Conservation (phyloP, 2,797 vertebrate species). For the Takifugu rubripes region DNA sequence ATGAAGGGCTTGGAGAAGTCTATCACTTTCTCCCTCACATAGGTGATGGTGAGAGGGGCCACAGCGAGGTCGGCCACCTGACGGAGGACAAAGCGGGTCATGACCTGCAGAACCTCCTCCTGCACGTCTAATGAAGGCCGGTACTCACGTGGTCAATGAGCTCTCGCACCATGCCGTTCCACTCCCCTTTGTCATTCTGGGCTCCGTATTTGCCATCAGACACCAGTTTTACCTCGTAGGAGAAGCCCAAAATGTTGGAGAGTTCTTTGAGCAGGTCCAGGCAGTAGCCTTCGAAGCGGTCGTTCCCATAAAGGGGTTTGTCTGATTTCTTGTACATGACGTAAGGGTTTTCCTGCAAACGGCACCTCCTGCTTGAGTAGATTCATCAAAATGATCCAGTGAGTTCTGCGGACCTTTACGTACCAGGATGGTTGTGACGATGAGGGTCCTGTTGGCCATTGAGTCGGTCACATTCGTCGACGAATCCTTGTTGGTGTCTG, state of each 20-base stretch:
- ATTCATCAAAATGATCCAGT: constrained; percentile 2
- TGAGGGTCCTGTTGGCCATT: constrained; percentile 90
- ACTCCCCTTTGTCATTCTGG: constrained; percentile 96
- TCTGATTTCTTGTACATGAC: constrained; percentile 99
- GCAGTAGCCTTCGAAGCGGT: constrained; percentile 97
- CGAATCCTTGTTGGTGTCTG: constrained; percentile 84
- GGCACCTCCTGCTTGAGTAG: not conserved
- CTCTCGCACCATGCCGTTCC: constrained; percentile 99
- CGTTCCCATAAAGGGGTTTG: constrained; percentile 94
- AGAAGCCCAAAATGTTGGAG: constrained; percentile 94
- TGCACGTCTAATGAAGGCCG: not conserved
- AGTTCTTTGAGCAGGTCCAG: constrained; percentile 95
- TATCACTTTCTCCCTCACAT: constrained; percentile 96
- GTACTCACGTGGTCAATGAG: constrained; percentile 95
- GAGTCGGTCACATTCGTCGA: constrained; percentile 89
- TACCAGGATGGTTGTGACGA: constrained; percentile 98
- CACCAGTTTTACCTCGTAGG: constrained; percentile 94
- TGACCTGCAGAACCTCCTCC: not conserved
- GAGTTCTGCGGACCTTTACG: constrained; percentile 20
- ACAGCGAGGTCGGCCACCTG: constrained; percentile 97
- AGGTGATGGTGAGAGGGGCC: constrained; percentile 96
- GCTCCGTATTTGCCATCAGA: constrained; percentile 96
- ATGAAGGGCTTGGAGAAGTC: constrained; percentile 99
- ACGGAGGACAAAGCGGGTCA: not conserved
- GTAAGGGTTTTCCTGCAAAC: constrained; percentile 91